Base-by-base conservation (phyloP, 2,888 invertebrate genomes). In the Uloborus plumipes region DNA sequence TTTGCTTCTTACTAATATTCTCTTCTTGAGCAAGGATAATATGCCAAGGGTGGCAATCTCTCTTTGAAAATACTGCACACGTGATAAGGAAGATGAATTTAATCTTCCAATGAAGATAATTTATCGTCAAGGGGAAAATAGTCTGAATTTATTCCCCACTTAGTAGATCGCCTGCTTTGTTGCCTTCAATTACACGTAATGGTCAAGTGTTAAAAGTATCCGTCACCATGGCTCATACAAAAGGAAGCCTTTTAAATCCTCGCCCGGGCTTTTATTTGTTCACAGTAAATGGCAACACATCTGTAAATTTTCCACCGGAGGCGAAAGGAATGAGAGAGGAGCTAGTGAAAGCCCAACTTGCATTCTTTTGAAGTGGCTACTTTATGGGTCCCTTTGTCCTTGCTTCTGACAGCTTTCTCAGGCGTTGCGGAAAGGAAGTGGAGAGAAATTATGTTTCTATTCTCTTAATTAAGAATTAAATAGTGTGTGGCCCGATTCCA, bases 381-480 rank as follows among this genome's bases (percentile, higher is more conserved):
- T 55, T 55, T 55, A 55, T 55, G 55, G 55, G 55, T n/a, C 20
- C 55, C 20, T 55, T 55, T 55, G 55, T 55, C 55, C 55, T 55
- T 55, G 55, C 55, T n/a, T 55, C 55, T 55, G 55, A 55, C 55
- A 55, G 55, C 18, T 55, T 55, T 20, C 55, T 55, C 20, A n/a
- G 9, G 39, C n/a, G 55, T 15, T 55, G 20, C 18, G 20, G 9
- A 20, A 20, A 20, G 20, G 55, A 55, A 55, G 55, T 55, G 6
- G 18, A 20, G 20, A 55, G 55, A 55, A 55, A 55, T 55, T 55
- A 55, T 55, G 55, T 55, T 55, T 55, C 55, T 55, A 20, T 20
- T n/a, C 55, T 20, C 7, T 55, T 55, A 55, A 55, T 55, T 55
- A 55, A 55, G 55, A 55, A 55, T 55, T 55, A 55, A 55, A 55